A percentile compares a stretch with the other conserved stretches of the same genome.
These are phyloP conservation scores for Rhabdomys pumilio DNA, from an alignment of 2,797 vertebrate species.

Conservation along the genomic window DNA sequence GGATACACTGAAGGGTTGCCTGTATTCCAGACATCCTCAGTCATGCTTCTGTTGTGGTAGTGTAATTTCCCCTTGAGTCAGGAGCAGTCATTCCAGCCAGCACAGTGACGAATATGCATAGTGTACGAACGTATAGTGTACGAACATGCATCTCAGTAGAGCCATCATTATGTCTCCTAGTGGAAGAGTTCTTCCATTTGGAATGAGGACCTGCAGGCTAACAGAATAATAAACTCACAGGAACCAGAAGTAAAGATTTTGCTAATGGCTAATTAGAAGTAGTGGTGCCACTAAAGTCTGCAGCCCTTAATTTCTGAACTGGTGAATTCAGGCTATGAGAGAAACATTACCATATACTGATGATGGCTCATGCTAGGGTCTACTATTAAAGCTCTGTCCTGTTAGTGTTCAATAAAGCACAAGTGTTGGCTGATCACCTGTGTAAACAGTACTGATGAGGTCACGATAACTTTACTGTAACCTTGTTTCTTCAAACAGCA, in stretches of 20 bases:
- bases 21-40: background rate
- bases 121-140: background rate
- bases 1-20: background rate
- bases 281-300: background rate
- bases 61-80: background rate
- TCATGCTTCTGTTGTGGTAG: background rate
- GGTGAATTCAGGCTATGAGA: background rate
- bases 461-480: slow-evolving; percentile 58
- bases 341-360: background rate
- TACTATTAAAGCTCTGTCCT: slow-evolving; percentile 35
- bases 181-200: background rate
- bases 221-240: background rate
- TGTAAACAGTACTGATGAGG: slow-evolving; percentile 48
- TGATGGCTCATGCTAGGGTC: background rate
- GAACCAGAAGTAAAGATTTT: background rate
- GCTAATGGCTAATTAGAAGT: background rate
- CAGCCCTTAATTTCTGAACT: background rate
- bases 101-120: background rate
- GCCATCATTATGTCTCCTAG: background rate
- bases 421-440: slow-evolving; percentile 55
- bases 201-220: background rate
- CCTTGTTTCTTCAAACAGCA: slow-evolving; percentile 1
- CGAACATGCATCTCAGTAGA: background rate
- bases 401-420: background rate
- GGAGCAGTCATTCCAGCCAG: background rate